These are phyloP conservation scores for Murina feae DNA, from an alignment of 2,113 vertebrate species.

Conservation along the genomic window DNA sequence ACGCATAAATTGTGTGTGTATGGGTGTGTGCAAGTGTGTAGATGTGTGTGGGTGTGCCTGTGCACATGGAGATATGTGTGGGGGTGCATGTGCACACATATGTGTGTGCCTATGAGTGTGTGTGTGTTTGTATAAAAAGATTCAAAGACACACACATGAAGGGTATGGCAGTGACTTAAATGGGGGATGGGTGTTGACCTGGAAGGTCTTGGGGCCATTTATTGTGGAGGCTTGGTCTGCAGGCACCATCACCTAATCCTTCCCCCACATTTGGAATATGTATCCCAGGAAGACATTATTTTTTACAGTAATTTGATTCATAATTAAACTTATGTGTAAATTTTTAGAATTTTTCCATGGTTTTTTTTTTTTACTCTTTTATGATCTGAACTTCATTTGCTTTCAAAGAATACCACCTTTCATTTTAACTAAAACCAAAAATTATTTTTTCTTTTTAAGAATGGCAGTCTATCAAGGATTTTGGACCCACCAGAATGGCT, in stretches of 20 bases:
- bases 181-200: accelerated
- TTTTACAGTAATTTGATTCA: neutral
- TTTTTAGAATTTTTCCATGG: neutral
- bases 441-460: neutral
- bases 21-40: neutral
- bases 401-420: neutral
- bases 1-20: too few species aligned
- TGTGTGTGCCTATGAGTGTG: neutral
- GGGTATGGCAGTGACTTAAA: too few species aligned
- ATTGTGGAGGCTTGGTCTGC: neutral
- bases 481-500: neutral
- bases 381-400: neutral
- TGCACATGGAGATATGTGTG: neutral
- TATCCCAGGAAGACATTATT: neutral
- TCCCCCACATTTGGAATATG: too few species aligned
- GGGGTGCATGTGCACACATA: neutral
- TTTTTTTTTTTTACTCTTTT: neutral
- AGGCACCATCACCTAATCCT: too few species aligned
- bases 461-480: neutral
- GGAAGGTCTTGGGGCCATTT: neutral
- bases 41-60: neutral
- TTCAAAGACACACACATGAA: neutral
- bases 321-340: neutral
- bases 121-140: neutral
- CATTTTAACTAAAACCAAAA: neutral